phyloP scores from a whole-genome alignment of 2,797 vertebrate genomes.

The Hozukius guyotensis region DNA sequence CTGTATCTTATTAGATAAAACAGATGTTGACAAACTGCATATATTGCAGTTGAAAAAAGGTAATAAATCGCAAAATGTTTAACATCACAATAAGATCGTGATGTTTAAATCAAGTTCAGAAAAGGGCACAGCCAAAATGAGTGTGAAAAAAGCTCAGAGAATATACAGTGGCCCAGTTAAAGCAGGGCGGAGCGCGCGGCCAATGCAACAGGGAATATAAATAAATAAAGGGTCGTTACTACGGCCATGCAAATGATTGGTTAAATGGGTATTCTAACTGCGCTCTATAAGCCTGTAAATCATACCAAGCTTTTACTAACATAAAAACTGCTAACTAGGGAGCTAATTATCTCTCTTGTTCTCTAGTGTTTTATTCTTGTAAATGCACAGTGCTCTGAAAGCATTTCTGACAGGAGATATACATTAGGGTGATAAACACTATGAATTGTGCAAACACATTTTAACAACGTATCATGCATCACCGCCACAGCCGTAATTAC shows the following conservation, averaged over 20 bases:
- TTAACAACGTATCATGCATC: conserved; percentile 35
- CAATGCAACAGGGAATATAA: not conserved
- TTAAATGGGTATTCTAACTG: conserved; percentile 22
- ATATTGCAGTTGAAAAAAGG: too few species aligned
- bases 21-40: too few species aligned
- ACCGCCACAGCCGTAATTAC: conserved; percentile 29
- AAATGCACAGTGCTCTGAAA: conserved; percentile 16
- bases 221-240: not conserved
- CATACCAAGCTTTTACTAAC: conserved; percentile 20
- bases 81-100: too few species aligned
- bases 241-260: not conserved
- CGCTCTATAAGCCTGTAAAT: conserved; percentile 28
- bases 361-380: conserved; percentile 33
- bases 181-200: not conserved
- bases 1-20: too few species aligned
- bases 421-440: conserved; percentile 49
- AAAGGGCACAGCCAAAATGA: not conserved
- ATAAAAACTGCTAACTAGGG: conserved; percentile 31
- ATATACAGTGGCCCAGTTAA: not conserved
- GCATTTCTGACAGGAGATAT: conserved; percentile 29
- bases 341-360: conserved; percentile 48
- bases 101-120: not conserved
- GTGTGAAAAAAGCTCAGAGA: not conserved
- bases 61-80: too few species aligned
- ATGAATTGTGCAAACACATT: conserved; percentile 37